Conservation (phyloP, 2,797 vertebrate species). For the Zenarchopterus dispar region DNA sequence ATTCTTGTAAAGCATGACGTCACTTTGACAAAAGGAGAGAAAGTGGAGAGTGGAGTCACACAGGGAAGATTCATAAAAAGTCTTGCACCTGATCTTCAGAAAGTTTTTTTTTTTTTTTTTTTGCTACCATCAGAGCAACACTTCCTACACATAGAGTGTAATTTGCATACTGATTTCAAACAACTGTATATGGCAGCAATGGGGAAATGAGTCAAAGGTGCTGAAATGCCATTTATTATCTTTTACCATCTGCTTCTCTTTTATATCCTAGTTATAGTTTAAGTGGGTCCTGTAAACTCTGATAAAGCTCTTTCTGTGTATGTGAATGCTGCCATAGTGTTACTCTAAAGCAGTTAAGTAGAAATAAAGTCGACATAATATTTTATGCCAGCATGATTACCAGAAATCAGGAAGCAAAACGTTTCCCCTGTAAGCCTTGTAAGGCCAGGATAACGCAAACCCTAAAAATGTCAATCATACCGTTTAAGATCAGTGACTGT, state of each 20-base stretch:
- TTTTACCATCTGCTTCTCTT: conserved; percentile 13
- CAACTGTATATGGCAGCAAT: conserved; percentile 18
- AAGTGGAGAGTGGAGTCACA: not conserved
- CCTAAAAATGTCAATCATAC: conserved; percentile 25
- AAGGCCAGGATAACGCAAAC: not conserved
- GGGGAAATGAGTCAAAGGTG: conserved; percentile 31
- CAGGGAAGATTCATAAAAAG: conserved; percentile 5
- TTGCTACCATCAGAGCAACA: conserved; percentile 9
- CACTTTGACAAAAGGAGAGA: not conserved
- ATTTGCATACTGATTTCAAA: conserved; percentile 60
- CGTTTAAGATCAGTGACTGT: conserved; percentile 3
- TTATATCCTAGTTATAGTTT: conserved; percentile 15
- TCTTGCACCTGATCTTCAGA: not conserved
- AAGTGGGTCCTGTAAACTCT: not conserved
- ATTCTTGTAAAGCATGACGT: not conserved
- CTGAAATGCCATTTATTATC: conserved; percentile 38
- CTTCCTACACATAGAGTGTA: conserved; percentile 32
- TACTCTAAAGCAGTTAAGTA: not conserved
- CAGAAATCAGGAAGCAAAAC: conserved; percentile 17
- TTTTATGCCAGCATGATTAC: not conserved
- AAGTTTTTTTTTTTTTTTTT: too few species aligned
- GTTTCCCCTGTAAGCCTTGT: conserved; percentile 10
- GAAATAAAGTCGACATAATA: not conserved
- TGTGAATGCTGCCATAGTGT: conserved; percentile 8
- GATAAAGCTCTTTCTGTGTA: not conserved